phyloP scores from a whole-genome alignment of 2,113 vertebrate species.

The Paedocypris sp. region DNA sequence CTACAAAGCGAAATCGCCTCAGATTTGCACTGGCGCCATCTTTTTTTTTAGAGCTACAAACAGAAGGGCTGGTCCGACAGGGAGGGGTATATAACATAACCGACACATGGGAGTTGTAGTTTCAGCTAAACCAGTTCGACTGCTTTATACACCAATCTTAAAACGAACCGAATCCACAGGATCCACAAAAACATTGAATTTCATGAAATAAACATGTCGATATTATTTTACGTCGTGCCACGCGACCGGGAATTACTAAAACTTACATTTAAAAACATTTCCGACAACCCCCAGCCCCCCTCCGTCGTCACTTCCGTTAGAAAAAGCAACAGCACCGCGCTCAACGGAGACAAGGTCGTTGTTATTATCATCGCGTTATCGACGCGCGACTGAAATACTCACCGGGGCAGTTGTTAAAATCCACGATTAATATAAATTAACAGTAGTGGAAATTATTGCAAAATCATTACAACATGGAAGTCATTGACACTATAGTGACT shows the following conservation, averaged over 20 bases:
- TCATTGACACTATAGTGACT: conserved; percentile 50
- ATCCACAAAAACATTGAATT: too few species aligned
- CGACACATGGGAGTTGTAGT: conserved; percentile 54
- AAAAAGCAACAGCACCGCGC: background rate
- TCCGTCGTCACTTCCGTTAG: background rate
- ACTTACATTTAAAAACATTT: background rate
- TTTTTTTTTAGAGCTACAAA: conserved; percentile 65
- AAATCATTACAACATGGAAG: conserved; percentile 43
- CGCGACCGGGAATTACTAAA: too few species aligned
- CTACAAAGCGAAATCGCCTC: conserved; percentile 57
- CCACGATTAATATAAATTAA: conserved; percentile 35
- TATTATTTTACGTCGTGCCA: rapidly evolving
- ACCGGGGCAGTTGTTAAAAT: conserved; percentile 63
- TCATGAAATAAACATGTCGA: too few species aligned
- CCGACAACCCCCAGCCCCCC: conserved; percentile 11
- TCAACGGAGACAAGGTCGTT: conserved; percentile 28
- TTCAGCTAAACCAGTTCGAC: background rate
- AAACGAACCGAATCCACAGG: too few species aligned
- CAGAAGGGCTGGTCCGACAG: conserved; percentile 38
- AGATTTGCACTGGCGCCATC: conserved; percentile 68
- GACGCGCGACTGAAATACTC: conserved; percentile 30
- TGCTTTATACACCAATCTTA: background rate
- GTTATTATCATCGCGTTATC: conserved; percentile 49
- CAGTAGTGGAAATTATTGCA: background rate
- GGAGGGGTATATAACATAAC: conserved; percentile 39